A percentile compares a stretch with the other conserved stretches of the same genome.
Conservation (phyloP, 2,888 invertebrate genomes). For the Caenorhabditis becei region DNA sequence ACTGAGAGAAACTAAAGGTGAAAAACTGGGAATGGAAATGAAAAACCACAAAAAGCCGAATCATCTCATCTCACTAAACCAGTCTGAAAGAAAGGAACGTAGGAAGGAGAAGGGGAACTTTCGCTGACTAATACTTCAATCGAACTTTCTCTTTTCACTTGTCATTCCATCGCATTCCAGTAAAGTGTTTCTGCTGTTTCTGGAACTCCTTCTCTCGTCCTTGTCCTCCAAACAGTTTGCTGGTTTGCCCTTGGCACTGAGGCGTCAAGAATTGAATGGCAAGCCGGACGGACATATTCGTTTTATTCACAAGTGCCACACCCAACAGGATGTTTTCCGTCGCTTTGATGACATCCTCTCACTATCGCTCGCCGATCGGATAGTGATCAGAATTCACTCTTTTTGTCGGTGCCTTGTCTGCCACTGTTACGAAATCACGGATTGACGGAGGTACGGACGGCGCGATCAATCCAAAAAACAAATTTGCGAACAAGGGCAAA, state of each 20-base stretch:
- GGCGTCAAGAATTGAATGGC: constrained; percentile 38
- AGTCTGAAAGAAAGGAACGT: constrained; percentile 8
- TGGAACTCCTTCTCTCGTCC: constrained; percentile 29
- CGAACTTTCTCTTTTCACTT: constrained; percentile 46
- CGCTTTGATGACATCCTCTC: constrained; percentile 10
- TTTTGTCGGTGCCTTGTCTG: constrained; percentile 2
- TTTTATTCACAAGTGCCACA: constrained; percentile 49
- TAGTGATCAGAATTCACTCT: constrained; percentile 11
- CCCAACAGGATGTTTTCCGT: constrained; percentile 40
- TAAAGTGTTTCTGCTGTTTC: constrained; percentile 12
- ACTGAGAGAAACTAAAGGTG: constrained; percentile 7
- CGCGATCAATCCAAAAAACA: constrained; percentile 56
- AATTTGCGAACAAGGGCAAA: constrained; percentile 61
- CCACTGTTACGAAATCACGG: constrained; percentile 28
- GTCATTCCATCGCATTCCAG: constrained; percentile 16
- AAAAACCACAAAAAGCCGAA: background rate
- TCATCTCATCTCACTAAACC: background rate
- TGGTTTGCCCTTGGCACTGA: constrained; percentile 33
- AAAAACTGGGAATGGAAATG: background rate
- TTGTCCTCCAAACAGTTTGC: constrained; percentile 12
- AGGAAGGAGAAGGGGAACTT: constrained; percentile 14
- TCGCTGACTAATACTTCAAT: constrained; percentile 50
- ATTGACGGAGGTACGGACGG: constrained; percentile 2
- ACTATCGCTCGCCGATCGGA: constrained; percentile 7
- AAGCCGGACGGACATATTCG: constrained; percentile 19